Base-by-base conservation (phyloP, 2,797 vertebrate species). In the Myotis myotis region DNA sequence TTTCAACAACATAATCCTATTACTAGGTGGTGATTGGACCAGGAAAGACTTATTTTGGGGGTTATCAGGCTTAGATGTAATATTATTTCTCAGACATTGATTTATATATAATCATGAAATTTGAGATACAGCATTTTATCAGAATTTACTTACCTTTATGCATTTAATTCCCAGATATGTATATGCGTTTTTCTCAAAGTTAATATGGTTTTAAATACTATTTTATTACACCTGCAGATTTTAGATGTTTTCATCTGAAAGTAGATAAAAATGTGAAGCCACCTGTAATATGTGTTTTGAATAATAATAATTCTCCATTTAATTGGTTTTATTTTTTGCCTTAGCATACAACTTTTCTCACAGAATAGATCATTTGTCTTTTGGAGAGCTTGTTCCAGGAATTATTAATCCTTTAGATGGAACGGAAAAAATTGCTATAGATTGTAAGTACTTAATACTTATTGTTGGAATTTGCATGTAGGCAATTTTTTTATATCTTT, bases 281-380 rank as follows among this genome's bases (percentile, higher is more conserved):
- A 19, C 85, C 53, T 93, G 5, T 91, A 95, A 76, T 13, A 57
- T 17, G 9, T 83, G 28, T 86, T 94, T 94, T 64, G 6, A 96
- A 57, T 87, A 89, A 38, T 89, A 17, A 15, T n/a, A 89, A 70
- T 68, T 82, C 36, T 96, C 2, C 41, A n/a, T 47, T 93, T 93
- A 87, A 70, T 84, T 96, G 0, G 8, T 93, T 91, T 49, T 96
- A 1, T 94, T 1, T 98, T 92, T 97, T 97, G 19, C 97, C 70
- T 98, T 97, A 99, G 99, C 98, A 66, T 99, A 99, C 97, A 99
- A 99, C 98, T 99, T 99, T 97, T 99, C 99, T 96, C 99, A 99
- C 57, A 99, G 99, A 96, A 99, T 99, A 97, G 99, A 99, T 97
- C 99, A 99, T 97, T 98, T 99, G 91, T 99, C 99, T 36, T 99